Base-by-base conservation (phyloP, 2,113 vertebrate species). In the Anguilla japonica region DNA sequence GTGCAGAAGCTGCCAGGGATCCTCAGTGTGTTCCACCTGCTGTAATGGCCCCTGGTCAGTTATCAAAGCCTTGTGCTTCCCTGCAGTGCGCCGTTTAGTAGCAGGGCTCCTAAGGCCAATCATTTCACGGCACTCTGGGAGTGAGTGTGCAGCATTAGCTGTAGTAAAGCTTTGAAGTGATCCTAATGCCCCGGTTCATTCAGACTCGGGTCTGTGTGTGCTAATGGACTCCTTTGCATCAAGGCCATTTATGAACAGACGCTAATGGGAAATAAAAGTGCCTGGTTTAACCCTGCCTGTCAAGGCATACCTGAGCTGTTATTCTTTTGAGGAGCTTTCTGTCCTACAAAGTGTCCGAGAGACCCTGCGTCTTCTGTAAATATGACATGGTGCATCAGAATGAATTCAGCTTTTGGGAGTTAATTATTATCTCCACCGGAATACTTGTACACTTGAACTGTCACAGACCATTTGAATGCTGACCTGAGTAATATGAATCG, bases 161-260 rank as follows among this genome's bases (percentile, higher is more conserved):
- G 87, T 84, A 81, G 41, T 46, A 87, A 60, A 83, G 80, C 41
- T 63, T 34, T 86, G 90, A 89, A 92, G 90, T 91, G 90, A 89
- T 86, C 78, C 88, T 91, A 93, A 92, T 93, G 89, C 82, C 83
- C 7, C 41, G 83, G 88, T 88, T 92, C 88, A 84, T 82, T 89
- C 87, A 80, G 81, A 79, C 80, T 60, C 79, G 34, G 26, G 16
- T 67, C 60, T 67, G 22, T 86, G 29, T 67, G 2, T 79, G 50
- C 89, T 93, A 91, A 92, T 94, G 92, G 90, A 87, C 43, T 83
- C 85, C n/a, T 34, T 60, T 39, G 50, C 46, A 20, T 60, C 13
- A 16, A 16, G 50, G 22, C 50, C 39, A 22, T 14, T 53, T 82
- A 67, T 79, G 18, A 22, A 1, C 46, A 34, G n/a, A 16, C 8